Conservation (phyloP, 2,113 vertebrate species). For the Chionomys nivalis region DNA sequence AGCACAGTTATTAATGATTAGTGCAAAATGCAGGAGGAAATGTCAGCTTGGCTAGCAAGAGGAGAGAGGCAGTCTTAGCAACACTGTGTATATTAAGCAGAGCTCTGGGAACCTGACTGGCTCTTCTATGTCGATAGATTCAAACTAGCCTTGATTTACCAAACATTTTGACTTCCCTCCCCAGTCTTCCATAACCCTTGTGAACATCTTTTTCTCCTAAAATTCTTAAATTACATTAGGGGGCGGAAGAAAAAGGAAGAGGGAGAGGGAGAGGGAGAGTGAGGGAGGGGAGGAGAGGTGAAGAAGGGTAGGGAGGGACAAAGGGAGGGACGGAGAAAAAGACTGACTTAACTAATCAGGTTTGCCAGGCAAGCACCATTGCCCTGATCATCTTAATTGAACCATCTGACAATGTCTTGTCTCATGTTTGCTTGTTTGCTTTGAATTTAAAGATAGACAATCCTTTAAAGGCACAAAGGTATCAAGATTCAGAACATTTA, state of each 20-base stretch:
- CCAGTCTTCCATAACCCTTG: not conserved
- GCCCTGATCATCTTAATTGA: not conserved
- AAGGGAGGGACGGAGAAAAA: not conserved
- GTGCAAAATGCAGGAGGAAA: conserved; percentile 83
- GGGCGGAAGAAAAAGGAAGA: not conserved
- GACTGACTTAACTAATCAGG: not conserved
- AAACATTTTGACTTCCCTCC: not conserved
- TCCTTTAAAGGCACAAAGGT: not conserved
- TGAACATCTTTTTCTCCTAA: not conserved
- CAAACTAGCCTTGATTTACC: conserved; percentile 17
- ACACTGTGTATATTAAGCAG: conserved; percentile 42
- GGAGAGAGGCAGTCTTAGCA: not conserved
- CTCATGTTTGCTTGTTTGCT: not conserved
- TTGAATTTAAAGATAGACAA: conserved; percentile 1
- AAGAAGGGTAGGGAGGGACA: too few relatives aligned
- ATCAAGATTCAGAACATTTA: not conserved
- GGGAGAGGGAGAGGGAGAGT: not conserved
- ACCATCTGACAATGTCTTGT: not conserved
- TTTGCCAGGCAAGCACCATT: not conserved
- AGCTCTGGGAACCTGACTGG: not conserved
- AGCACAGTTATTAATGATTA: conserved; percentile 88
- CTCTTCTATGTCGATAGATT: conserved; percentile 36
- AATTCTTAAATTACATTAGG: not conserved
- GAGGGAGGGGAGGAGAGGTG: not conserved
- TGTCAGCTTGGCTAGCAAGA: conserved; percentile 43